Evolutionary conservation across 2,888 invertebrate species (phyloP).

Genomic region (Rutpela maculata): DNA sequence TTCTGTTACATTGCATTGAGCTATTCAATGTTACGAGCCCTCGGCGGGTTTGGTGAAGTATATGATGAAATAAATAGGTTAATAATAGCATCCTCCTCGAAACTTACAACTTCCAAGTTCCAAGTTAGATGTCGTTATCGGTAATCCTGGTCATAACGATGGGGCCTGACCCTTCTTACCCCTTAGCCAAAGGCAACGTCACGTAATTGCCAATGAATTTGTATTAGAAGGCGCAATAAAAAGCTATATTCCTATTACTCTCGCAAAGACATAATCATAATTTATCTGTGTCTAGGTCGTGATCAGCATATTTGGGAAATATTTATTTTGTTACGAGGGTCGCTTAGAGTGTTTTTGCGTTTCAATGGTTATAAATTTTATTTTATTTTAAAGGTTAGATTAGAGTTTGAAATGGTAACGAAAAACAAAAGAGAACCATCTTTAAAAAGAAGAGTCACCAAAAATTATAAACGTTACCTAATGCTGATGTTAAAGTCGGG

Average conservation of each 20-base stretch:
- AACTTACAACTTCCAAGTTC: conserved; percentile 58
- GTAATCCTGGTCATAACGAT: conserved; percentile 66
- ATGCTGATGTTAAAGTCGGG: too few relatives aligned
- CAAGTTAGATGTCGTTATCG: conserved; percentile 63
- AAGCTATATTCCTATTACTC: conserved; percentile 38
- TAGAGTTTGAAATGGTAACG: too few relatives aligned
- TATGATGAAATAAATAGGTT: conserved; percentile 57
- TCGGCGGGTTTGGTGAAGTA: conserved; percentile 2
- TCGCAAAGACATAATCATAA: conserved; percentile 48
- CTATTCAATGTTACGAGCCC: conserved; percentile 8
- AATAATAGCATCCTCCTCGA: conserved; percentile 56
- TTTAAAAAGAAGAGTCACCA: too few relatives aligned
- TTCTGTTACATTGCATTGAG: neutral
- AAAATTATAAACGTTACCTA: too few relatives aligned
- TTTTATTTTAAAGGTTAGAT: too few relatives aligned
- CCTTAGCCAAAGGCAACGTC: conserved; percentile 50
- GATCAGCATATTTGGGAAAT: conserved; percentile 42
- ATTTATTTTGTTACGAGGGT: neutral
- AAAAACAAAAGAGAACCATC: too few relatives aligned
- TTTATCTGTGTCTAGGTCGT: conserved; percentile 51
- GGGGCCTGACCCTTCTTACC: conserved; percentile 52
- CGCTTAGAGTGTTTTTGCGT: neutral
- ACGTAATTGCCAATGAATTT: conserved; percentile 66
- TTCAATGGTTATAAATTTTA: too few relatives aligned
- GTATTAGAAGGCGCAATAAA: conserved; percentile 61